These are phyloP conservation scores for Rhodeus uyekii DNA, from an alignment of 2,797 vertebrate genomes.

Conservation along the genomic window DNA sequence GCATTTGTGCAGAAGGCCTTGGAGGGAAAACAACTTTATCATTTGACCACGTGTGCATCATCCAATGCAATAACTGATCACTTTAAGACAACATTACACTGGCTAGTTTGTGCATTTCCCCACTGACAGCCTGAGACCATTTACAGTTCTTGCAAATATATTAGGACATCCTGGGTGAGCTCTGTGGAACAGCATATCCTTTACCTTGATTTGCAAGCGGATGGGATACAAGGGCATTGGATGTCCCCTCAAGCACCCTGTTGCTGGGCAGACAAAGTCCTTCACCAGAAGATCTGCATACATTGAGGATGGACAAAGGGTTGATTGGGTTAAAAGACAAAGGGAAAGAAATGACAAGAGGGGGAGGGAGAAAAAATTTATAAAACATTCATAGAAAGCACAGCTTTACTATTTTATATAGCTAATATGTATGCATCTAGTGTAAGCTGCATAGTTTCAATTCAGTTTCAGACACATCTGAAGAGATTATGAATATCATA, in stretches of 20 bases:
- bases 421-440: neutral
- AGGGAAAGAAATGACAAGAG: neutral
- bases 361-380: neutral
- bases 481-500: neutral
- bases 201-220: constrained; percentile 53
- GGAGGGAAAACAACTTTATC: neutral
- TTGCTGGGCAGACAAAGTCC: constrained; percentile 52
- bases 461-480: neutral
- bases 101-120: neutral
- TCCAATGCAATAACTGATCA: neutral
- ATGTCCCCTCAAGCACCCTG: constrained; percentile 38
- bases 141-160: neutral
- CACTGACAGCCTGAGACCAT: neutral
- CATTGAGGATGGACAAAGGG: constrained; percentile 27
- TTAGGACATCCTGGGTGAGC: neutral
- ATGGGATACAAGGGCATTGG: constrained; percentile 35
- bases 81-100: neutral
- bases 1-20: constrained; percentile 13
- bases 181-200: neutral
- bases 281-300: constrained; percentile 17
- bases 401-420: neutral
- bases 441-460: neutral
- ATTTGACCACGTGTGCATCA: neutral
- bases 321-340: neutral
- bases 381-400: neutral